Evolutionary conservation across 2,888 invertebrate species (phyloP).

Genomic region (Globia sparganii): DNA sequence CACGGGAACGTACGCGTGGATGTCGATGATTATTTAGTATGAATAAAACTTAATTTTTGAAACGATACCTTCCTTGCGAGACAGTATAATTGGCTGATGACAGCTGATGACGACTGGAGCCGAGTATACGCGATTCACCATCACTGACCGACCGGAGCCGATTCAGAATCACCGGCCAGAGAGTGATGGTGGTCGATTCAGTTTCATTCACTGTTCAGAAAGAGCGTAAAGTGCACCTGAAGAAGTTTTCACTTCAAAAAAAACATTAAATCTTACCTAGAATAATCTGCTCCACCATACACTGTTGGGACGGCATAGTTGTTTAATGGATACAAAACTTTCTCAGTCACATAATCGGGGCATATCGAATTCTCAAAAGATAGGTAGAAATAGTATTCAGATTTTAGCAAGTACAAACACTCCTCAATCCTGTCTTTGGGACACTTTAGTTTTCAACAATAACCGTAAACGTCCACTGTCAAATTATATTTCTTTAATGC

Average conservation of each 20-base stretch:
- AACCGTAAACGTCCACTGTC: constrained; percentile 80
- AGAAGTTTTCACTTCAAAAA: neutral
- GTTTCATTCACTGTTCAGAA: neutral
- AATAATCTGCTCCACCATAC: constrained; percentile 92
- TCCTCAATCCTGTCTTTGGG: constrained; percentile 75
- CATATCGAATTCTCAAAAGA: constrained; percentile 81
- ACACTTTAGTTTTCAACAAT: constrained; percentile 79
- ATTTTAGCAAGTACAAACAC: constrained; percentile 75
- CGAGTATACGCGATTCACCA: no score
- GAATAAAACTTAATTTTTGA: no score
- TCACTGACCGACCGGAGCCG: no score
- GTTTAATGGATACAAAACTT: constrained; percentile 83
- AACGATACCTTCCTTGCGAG: no score
- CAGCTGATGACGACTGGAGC: no score
- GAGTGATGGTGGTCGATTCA: neutral
- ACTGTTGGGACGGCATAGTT: constrained; percentile 92
- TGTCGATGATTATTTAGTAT: no score
- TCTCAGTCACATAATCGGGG: constrained; percentile 84
- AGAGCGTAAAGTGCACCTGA: neutral
- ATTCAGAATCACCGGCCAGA: neutral
- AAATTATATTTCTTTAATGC: constrained; percentile 73
- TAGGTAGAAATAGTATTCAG: constrained; percentile 84
- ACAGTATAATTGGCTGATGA: no score
- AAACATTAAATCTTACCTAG: constrained; percentile 73
- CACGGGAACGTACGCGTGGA: no score